phyloP scores from a whole-genome alignment of 1,140 invertebrate genomes.

The Drosophila bocqueti region DNA sequence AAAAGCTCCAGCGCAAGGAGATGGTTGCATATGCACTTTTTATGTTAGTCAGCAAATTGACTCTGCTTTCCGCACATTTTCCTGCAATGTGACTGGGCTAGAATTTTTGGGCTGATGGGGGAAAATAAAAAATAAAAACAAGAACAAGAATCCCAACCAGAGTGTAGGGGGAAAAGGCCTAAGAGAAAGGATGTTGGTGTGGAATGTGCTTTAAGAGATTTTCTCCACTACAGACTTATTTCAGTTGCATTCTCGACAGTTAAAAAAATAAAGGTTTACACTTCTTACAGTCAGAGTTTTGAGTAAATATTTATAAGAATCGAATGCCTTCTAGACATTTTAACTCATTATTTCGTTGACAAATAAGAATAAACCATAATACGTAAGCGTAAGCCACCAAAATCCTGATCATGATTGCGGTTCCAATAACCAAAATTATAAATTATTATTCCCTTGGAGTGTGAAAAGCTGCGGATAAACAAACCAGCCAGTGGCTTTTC shows the following conservation, averaged over 20 bases:
- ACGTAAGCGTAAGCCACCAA: neutral
- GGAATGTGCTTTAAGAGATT: constrained; percentile 7
- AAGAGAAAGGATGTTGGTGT: neutral
- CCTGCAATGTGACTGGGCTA: constrained; percentile 46
- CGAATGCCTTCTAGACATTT: neutral
- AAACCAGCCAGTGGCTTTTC: constrained; percentile 24
- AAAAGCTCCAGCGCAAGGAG: neutral
- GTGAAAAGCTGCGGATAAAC: constrained; percentile 35
- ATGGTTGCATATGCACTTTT: constrained; percentile 57
- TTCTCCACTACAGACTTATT: constrained; percentile 5
- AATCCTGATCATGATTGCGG: constrained; percentile 2
- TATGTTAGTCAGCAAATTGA: constrained; percentile 70
- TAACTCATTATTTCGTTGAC: neutral
- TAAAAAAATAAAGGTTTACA: neutral
- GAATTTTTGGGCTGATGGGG: constrained; percentile 1
- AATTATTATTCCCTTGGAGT: constrained; percentile 30
- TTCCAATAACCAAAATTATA: constrained; percentile 18
- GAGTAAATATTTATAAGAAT: neutral
- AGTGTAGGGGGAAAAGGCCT: neutral
- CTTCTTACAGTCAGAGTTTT: too few species aligned
- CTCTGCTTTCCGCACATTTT: constrained; percentile 66
- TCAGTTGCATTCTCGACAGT: neutral
- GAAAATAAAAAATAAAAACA: neutral
- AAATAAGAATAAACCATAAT: neutral
- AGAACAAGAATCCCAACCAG: neutral